A percentile compares a stretch with the other conserved stretches of the same genome.
Evolutionary conservation across 2,113 vertebrate species (phyloP).

Genomic region (Ptilonorhynchus violaceus): DNA sequence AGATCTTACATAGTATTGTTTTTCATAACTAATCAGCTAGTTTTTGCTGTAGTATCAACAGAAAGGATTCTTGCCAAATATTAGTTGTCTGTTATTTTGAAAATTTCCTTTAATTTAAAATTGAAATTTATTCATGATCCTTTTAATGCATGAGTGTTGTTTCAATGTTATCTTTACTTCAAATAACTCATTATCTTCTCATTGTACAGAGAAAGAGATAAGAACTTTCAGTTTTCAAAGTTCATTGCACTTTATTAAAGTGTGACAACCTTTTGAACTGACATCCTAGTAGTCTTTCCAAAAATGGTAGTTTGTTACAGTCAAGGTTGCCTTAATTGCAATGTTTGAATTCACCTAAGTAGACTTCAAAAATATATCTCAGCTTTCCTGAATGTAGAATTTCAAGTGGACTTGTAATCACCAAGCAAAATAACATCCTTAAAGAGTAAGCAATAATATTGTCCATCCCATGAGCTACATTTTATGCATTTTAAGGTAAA

Average conservation of each 20-base stretch:
- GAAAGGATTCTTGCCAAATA: not conserved
- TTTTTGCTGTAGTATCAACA: not conserved
- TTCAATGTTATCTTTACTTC: not conserved
- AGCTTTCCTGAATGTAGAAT: not conserved
- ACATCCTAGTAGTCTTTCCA: not conserved
- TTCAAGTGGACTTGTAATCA: not conserved
- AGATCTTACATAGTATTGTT: not conserved
- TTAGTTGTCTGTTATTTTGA: not conserved
- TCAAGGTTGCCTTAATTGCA: not conserved
- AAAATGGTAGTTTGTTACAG: not conserved
- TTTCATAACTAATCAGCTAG: not conserved
- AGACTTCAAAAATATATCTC: not conserved
- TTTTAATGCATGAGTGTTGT: not conserved
- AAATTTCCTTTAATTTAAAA: not conserved
- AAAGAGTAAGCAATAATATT: not conserved
- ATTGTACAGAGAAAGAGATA: not conserved
- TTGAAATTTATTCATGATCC: not conserved
- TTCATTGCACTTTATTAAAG: not conserved
- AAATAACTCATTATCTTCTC: not conserved
- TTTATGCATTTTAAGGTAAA: not conserved
- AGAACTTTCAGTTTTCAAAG: not conserved
- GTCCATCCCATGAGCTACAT: accelerated
- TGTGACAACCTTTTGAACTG: not conserved
- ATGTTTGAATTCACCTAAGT: not conserved
- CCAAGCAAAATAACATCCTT: not conserved